Conservation (phyloP, 1,140 invertebrate species). For the Drosophila funebris region DNA sequence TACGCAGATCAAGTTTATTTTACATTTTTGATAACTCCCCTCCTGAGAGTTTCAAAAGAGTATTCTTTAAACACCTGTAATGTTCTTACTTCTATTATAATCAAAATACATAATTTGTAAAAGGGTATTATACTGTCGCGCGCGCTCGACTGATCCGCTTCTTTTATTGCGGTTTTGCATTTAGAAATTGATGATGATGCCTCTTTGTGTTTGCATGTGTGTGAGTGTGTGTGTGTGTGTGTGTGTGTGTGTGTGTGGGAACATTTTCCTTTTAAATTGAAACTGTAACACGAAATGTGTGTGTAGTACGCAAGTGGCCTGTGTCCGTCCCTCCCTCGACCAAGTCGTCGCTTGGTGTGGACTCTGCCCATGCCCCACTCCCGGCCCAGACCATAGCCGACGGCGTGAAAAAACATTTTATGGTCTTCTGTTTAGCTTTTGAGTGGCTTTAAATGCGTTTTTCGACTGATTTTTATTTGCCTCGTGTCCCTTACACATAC, state of each 20-base stretch:
- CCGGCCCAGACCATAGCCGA: not conserved
- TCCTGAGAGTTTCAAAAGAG: too few relatives aligned
- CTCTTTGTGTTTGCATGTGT: conserved; percentile 29
- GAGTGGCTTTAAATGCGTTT: conserved; percentile 75
- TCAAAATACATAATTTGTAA: too few relatives aligned
- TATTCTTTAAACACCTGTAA: too few relatives aligned
- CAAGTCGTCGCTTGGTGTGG: too few relatives aligned
- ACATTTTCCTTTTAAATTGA: conserved; percentile 74
- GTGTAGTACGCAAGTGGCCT: conserved; percentile 32
- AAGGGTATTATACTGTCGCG: too few relatives aligned
- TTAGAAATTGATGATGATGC: conserved; percentile 76
- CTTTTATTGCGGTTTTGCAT: conserved; percentile 79
- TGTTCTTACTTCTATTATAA: too few relatives aligned
- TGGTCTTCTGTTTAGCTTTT: conserved; percentile 63
- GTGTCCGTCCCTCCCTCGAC: conserved; percentile 7
- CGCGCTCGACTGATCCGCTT: too few relatives aligned
- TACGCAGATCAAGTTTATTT: too few relatives aligned
- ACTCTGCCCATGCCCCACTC: not conserved
- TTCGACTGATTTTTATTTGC: conserved; percentile 72
- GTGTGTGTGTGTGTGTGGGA: conserved; percentile 52
- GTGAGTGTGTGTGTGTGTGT: conserved; percentile 25
- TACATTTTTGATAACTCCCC: too few relatives aligned
- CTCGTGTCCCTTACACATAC: conserved; percentile 22
- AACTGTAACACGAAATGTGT: conserved; percentile 67
- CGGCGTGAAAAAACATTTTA: conserved; percentile 66